Evolutionary conservation across 2,888 invertebrate genomes (phyloP), one percentile per base, ranked within the genome.

Genomic region (Anoplius nigerrimus): DNA sequence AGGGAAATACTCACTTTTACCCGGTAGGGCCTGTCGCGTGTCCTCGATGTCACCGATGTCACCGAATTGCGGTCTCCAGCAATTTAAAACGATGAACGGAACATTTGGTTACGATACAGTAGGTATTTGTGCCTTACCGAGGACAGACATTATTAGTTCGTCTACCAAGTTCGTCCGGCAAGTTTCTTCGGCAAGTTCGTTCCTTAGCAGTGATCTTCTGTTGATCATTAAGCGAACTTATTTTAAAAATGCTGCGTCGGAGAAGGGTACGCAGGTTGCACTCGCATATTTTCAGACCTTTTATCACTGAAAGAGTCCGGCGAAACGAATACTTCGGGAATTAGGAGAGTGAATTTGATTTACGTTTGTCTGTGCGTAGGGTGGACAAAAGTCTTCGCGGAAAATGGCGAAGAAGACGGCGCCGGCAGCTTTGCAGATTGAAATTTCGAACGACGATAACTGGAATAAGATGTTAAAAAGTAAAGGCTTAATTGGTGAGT

Each of bases 381-480:
- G 83, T 67, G 82, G 84, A 22, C 71, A 81, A 57, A 82, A 71
- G 18, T 76, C 79, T 46, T 67, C 80, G 4, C 66, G 83, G 20
- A 87, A 87, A 82, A 93, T 93, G 92, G 92, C 93, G 4, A 96
- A 95, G 89, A 95, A 95, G 88, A 94, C 93, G 34, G 93, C 92
- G 51, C 93, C 93, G 72, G 93, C 94, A 15, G 94, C 95, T 81
- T 89, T 96, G 66, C 96, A 96, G 89, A 91, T 92, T 0, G 97
- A 97, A 84, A 91, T 97, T 46, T 92, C 92, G 78, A 94, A 90
- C 0, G 95, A 97, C 79, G 97, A 97, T 69, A 97, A 97, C 62
- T 95, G 97, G 93, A 92, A 93, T 61, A 94, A 94, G 86, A 92
- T 97, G 79, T 82, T 97, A 52, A 90, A 92, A 57, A 92, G 92